Percentiles rank a stretch among this genome's conserved stretches.
phyloP scores from a whole-genome alignment of 1,140 invertebrate genomes.

The Chironomus tepperi region DNA sequence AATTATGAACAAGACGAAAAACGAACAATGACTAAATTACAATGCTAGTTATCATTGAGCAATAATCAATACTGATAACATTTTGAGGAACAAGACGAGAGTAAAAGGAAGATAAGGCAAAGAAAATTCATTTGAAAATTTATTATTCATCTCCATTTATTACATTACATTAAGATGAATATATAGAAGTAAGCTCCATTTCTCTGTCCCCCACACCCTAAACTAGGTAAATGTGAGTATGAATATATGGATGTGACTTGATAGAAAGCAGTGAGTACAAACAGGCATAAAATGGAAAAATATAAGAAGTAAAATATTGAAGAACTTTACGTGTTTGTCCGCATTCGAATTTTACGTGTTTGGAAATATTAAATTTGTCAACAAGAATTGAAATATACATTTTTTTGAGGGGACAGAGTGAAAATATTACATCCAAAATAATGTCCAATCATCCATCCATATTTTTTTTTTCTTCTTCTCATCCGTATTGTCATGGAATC shows the following conservation, averaged over 20 bases:
- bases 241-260: not conserved
- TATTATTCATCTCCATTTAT: conserved; percentile 9
- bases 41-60: not conserved
- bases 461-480: not conserved
- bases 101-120: not conserved
- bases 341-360: conserved; percentile 19
- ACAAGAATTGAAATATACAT: not conserved
- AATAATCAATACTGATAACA: conserved; percentile 9
- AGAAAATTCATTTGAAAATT: not conserved
- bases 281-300: not conserved
- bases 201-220: no score
- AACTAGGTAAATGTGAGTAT: not conserved
- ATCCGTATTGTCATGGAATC: no score
- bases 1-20: no score
- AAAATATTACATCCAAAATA: not conserved
- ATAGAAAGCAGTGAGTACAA: not conserved
- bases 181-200: not conserved
- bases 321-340: not conserved
- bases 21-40: not conserved
- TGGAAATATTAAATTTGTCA: conserved; percentile 22
- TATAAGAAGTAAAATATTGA: no score
- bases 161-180: not conserved
- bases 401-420: not conserved
- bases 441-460: not conserved
- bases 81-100: not conserved